Evolutionary conservation across 2,797 vertebrate species (phyloP), one percentile per base, ranked within the genome.

Genomic region (Emys orbicularis): DNA sequence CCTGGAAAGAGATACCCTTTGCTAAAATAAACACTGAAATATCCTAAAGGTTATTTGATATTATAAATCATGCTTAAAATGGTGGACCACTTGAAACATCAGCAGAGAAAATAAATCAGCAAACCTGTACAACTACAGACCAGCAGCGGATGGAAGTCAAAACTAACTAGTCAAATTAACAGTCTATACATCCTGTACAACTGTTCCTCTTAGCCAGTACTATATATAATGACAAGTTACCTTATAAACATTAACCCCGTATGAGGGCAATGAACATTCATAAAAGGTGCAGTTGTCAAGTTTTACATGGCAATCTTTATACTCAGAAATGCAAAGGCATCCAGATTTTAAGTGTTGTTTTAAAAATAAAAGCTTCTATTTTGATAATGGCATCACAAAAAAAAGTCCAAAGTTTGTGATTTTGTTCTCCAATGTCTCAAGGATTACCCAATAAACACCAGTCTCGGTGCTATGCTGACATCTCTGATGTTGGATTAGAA

Each of bases 401-500:
- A 37, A 65, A 57, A 57, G 44, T 8, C 21, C 65, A 44, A 10
- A 21, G 15, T 12, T n/a, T 25, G 49, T 15, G 23, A 57, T 57
- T 44, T 18, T 76, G 37, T 68, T 92, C n/a, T 56, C 2, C 81
- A 81, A 34, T 57, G 5, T 27, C 31, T 8, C 13, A 49, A 31
- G 41, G 49, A 74, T 25, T 44, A 74, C 13, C 31, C 13, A 74
- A 87, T 25, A 27, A 90, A 61, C n/a, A 72, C 12, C 1, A 54
- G 41, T 29, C 84, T 68, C 0, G 0, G 53, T n/a, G 10, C 52
- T 82, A 79, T 1, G 0, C 4, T 44, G n/a, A 65, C 27, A 37
- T 37, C 25, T 88, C 49, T 49, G 29, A 47, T 49, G 47, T 9
- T 29, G 31, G 25, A 52, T 76, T 56, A 86, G 56, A 74, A 83